Percentiles rank a stretch among this genome's conserved stretches.
Evolutionary conservation across 2,888 invertebrate genomes (phyloP).

Genomic region (Eumerus sabulonum): DNA sequence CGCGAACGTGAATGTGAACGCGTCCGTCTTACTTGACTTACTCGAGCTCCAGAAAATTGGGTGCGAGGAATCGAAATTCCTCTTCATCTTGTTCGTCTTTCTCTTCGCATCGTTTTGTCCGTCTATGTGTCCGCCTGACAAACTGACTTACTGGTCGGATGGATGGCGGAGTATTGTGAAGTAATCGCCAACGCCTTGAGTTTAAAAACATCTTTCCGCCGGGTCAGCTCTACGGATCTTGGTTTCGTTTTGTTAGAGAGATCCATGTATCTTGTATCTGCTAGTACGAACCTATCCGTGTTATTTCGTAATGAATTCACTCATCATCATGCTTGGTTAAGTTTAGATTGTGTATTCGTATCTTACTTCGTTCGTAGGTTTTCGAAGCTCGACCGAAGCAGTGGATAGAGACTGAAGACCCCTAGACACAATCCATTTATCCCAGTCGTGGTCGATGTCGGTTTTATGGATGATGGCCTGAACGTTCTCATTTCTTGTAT

Average conservation of each 20-base stretch:
- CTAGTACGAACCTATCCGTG: constrained; percentile 50
- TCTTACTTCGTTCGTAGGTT: constrained; percentile 24
- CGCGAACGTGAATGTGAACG: constrained; percentile 37
- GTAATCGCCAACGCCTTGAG: constrained; percentile 61
- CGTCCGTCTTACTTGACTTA: constrained; percentile 66
- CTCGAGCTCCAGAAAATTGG: constrained; percentile 63
- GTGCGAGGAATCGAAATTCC: constrained; percentile 61
- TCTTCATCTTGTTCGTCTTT: too few species aligned
- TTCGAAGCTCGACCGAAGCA: constrained; percentile 41
- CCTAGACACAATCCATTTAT: constrained; percentile 44
- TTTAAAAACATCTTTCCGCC: constrained; percentile 44
- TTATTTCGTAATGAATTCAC: constrained; percentile 66
- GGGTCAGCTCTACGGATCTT: constrained; percentile 4
- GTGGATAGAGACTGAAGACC: constrained; percentile 37
- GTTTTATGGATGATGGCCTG: constrained; percentile 49
- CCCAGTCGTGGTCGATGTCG: constrained; percentile 18
- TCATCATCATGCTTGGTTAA: constrained; percentile 66
- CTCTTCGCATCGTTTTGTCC: constrained; percentile 2
- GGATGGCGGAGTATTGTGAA: constrained; percentile 27
- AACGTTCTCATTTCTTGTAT: constrained; percentile 39
- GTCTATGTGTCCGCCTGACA: neutral
- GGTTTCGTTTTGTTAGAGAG: constrained; percentile 16
- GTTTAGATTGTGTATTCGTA: constrained; percentile 20
- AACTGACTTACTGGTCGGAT: too few species aligned
- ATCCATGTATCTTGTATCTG: constrained; percentile 11